Base-by-base conservation (phyloP, 53 echinoderm and acorn worm species). In the Paracentrotus lividus region DNA sequence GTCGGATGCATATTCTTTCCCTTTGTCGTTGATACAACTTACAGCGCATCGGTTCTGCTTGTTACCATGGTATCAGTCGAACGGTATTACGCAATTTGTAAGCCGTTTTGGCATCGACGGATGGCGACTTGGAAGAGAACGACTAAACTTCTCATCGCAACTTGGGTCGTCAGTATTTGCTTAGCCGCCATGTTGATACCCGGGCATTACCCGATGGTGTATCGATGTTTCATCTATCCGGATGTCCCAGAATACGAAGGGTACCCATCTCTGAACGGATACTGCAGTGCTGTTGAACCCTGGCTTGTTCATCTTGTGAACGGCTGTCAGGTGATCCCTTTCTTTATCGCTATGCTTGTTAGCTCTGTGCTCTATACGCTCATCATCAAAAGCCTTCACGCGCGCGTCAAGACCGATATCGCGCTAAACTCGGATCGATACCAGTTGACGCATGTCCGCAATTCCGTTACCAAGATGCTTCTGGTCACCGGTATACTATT, bases 81-180 rank as follows among this genome's bases (percentile, higher is more conserved):
- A 68, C 88, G 94, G 38, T 97, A 94, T 88, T 94, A 95, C 68
- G 97, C 96, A 55, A 95, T 97, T 54, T 95, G 95, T 60, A 86
- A 90, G 66, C 97, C 97, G 13, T 72, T 96, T 29, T 76, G 91
- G 76, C 95, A 95, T 68, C 92, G 94, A 5, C 49, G 92, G 36
- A 88, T 96, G 40, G 94, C 92, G 26, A 90, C 93, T 27, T 93
- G 42, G 66, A 88, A 86, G 10, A 92, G 97, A 42, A 93, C 96
- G 1, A 75, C 9, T 3, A 77, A 88, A n/a, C 66, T 97, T 24
- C 88, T 96, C 23, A n/a, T 92, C 24, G 54, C 84, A 3, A 94
- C 92, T 6, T 96, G 95, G 97, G 14, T 92, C 26, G 27, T 97
- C 13, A 93, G 94, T 14, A 40, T 91, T 58, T 45, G 53, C 43